A percentile compares a stretch with the other conserved stretches of the same genome.
phyloP scores from a whole-genome alignment of 2,888 invertebrate genomes.

The Helobdella robusta region DNA sequence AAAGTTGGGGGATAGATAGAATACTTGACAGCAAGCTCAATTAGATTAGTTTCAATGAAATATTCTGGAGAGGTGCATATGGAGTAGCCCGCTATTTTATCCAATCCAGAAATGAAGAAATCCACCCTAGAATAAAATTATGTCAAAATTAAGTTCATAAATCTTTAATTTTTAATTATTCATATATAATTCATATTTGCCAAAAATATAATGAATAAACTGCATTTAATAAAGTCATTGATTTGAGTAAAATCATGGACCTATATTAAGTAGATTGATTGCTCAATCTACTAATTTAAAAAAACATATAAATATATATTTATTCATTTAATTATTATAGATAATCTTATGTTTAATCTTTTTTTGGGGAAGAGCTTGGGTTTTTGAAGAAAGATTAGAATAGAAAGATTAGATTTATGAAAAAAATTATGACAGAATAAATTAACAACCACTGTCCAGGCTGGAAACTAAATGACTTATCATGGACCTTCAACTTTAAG shows the following conservation, averaged over 20 bases:
- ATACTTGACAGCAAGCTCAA: slow-evolving; percentile 49
- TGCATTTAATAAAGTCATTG: background rate
- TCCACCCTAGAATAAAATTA: slow-evolving; percentile 47
- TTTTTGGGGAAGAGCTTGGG: background rate
- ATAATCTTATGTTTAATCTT: background rate
- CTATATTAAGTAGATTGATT: background rate
- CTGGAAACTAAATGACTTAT: slow-evolving; percentile 45
- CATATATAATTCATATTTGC: background rate
- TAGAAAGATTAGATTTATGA: background rate
- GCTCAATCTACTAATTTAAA: background rate
- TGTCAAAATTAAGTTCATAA: background rate
- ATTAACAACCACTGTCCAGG: slow-evolving; percentile 49
- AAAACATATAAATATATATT: background rate
- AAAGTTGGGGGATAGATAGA: slow-evolving; percentile 49
- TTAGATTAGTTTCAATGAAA: slow-evolving; percentile 37
- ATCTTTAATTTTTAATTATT: background rate
- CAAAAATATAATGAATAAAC: background rate
- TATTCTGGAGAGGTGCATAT: slow-evolving; percentile 49
- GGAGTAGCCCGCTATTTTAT: slow-evolving; percentile 50
- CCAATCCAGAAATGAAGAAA: slow-evolving; percentile 48
- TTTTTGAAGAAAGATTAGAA: background rate
- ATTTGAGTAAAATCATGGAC: background rate
- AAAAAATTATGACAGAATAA: background rate
- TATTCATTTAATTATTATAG: background rate
- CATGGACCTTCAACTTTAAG: slow-evolving; percentile 41